Conservation (phyloP, 2,113 vertebrate genomes). For the Trichechus manatus region DNA sequence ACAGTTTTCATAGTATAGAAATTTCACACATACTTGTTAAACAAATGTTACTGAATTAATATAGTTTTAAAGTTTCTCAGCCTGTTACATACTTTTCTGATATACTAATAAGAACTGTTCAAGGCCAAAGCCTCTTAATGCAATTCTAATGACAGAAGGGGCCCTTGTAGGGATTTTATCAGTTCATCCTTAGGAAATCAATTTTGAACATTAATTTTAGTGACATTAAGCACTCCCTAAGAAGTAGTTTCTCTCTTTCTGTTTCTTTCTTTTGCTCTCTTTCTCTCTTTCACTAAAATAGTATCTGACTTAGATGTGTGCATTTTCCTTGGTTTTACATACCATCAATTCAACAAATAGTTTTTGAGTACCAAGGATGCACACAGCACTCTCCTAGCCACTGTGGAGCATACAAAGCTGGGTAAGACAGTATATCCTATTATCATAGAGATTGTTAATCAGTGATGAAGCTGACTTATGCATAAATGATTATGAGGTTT, state of each 20-base stretch:
- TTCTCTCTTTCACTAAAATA: not conserved
- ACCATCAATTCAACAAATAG: not conserved
- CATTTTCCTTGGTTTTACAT: not conserved
- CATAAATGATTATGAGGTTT: too few species aligned
- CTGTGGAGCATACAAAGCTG: not conserved
- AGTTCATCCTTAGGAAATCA: slow-evolving; percentile 25
- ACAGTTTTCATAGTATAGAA: not conserved
- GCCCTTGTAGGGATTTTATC: not conserved
- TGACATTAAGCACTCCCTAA: not conserved
- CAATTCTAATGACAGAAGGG: not conserved
- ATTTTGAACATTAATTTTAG: slow-evolving; percentile 43
- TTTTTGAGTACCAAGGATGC: not conserved
- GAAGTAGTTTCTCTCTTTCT: not conserved
- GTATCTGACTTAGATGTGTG: not conserved
- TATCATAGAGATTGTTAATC: not conserved
- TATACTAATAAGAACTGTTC: not conserved
- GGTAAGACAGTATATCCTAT: not conserved
- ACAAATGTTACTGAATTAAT: slow-evolving; percentile 1
- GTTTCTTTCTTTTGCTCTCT: not conserved
- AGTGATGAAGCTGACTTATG: not conserved
- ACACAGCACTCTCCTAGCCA: not conserved
- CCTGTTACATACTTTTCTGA: not conserved
- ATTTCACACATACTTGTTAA: slow-evolving; percentile 19
- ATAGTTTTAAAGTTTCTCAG: not conserved
- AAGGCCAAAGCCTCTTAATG: not conserved